Percentiles rank a stretch among this genome's conserved stretches.
Evolutionary conservation across 1,140 invertebrate species (phyloP).

Genomic region (Lethrus apterus): DNA sequence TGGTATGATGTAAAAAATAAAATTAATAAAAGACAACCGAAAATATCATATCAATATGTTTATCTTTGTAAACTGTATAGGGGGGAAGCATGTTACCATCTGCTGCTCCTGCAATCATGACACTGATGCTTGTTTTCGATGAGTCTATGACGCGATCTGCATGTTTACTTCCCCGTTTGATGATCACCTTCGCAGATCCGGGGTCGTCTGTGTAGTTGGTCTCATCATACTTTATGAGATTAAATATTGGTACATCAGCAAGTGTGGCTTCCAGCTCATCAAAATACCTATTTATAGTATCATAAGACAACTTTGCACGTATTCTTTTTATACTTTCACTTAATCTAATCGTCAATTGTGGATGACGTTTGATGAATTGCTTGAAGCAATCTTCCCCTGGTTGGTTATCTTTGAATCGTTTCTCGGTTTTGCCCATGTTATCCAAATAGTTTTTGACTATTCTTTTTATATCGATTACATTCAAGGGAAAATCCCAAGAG

Average conservation of each 20-base stretch:
- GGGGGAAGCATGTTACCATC: conserved; percentile 29
- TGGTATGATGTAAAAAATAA: no score
- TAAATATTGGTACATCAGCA: conserved; percentile 20
- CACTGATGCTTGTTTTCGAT: conserved; percentile 31
- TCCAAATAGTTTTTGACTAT: conserved; percentile 17
- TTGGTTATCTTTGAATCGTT: conserved; percentile 31
- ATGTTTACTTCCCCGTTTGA: conserved; percentile 34
- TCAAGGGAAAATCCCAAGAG: conserved; percentile 19
- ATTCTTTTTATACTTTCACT: conserved; percentile 29
- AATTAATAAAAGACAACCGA: no score
- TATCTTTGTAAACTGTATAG: conserved; percentile 33
- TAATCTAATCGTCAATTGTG: conserved; percentile 15
- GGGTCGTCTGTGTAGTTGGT: conserved; percentile 40
- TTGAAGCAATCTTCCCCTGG: conserved; percentile 31
- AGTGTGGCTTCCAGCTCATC: conserved; percentile 25
- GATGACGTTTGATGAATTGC: conserved; percentile 26
- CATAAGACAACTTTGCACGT: conserved; percentile 22
- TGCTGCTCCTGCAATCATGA: conserved; percentile 34
- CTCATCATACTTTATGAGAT: conserved; percentile 38
- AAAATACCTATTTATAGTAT: conserved; percentile 25
- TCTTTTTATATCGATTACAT: conserved; percentile 11
- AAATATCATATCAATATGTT: conserved; percentile 33
- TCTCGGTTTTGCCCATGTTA: conserved; percentile 16
- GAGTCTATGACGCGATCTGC: conserved; percentile 35
- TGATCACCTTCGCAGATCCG: conserved; percentile 32